Evolutionary conservation across 2,888 invertebrate genomes (phyloP).

Genomic region (Drosophila nigricruria): DNA sequence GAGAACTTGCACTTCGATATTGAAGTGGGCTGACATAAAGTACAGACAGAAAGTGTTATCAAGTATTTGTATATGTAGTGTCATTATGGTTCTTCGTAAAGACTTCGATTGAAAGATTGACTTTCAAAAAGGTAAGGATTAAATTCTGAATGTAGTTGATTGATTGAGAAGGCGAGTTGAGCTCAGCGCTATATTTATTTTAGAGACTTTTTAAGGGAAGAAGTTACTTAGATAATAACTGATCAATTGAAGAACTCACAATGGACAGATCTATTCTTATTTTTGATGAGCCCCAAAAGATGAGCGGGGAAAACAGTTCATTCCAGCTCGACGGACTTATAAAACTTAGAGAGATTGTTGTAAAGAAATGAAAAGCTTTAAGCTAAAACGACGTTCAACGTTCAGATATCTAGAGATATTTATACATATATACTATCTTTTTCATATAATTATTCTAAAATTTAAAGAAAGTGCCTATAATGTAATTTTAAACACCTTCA

Average conservation of each 20-base stretch:
- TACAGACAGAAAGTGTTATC: background rate
- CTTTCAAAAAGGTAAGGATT: background rate
- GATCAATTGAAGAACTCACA: background rate
- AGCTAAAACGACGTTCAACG: no score
- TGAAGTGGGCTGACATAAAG: conserved; percentile 8
- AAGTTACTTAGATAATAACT: background rate
- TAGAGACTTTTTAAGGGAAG: background rate
- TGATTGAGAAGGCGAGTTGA: background rate
- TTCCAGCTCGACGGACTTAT: no score
- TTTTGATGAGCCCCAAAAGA: no score
- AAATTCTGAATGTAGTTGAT: background rate
- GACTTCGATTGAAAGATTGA: background rate
- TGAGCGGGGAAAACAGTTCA: no score
- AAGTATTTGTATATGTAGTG: background rate
- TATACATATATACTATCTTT: no score
- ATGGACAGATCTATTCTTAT: background rate
- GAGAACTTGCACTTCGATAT: background rate
- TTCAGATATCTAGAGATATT: no score
- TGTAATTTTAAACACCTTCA: conserved; percentile 1
- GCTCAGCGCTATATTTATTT: background rate
- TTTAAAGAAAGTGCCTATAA: no score
- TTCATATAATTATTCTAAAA: no score
- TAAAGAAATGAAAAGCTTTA: no score
- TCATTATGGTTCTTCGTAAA: background rate
- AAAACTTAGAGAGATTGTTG: no score